Evolutionary conservation across 2,888 invertebrate species (phyloP).

Genomic region (Cybosia mesomella): DNA sequence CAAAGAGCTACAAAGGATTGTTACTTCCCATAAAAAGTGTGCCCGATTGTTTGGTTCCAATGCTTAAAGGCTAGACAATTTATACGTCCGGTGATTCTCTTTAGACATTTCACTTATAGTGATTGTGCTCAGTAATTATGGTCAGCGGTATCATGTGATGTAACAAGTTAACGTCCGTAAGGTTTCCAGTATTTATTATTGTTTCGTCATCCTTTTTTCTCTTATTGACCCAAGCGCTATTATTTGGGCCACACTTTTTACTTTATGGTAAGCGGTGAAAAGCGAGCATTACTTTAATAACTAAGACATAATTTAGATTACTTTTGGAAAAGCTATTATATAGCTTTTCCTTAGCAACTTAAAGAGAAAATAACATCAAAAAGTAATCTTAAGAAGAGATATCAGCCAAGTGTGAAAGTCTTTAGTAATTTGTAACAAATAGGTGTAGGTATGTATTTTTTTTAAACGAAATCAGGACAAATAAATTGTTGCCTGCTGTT

Average conservation of each 20-base stretch:
- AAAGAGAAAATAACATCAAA: too few relatives aligned
- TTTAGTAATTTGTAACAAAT: too few relatives aligned
- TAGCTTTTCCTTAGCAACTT: too few relatives aligned
- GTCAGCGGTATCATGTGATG: slow-evolving; percentile 24
- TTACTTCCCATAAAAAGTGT: slow-evolving; percentile 53
- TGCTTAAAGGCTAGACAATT: slow-evolving; percentile 34
- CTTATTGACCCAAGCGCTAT: slow-evolving; percentile 7
- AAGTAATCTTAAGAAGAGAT: too few relatives aligned
- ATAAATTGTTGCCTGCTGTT: too few relatives aligned
- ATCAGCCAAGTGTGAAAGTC: too few relatives aligned
- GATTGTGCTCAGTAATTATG: slow-evolving; percentile 22
- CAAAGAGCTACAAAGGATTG: slow-evolving; percentile 58
- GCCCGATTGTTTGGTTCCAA: slow-evolving; percentile 39
- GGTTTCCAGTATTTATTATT: slow-evolving; percentile 16
- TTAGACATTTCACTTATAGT: slow-evolving; percentile 30
- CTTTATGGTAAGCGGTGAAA: background rate
- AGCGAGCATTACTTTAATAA: too few relatives aligned
- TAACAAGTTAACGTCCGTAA: slow-evolving; percentile 21
- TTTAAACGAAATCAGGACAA: too few relatives aligned
- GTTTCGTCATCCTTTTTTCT: slow-evolving; percentile 5
- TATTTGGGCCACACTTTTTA: background rate
- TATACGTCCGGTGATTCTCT: slow-evolving; percentile 46
- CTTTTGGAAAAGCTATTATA: too few relatives aligned
- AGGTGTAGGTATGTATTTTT: too few relatives aligned
- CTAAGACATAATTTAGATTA: too few relatives aligned